Evolutionary conservation across 2,797 vertebrate genomes (phyloP).

Genomic region (Microctenopoma steveboyesi): DNA sequence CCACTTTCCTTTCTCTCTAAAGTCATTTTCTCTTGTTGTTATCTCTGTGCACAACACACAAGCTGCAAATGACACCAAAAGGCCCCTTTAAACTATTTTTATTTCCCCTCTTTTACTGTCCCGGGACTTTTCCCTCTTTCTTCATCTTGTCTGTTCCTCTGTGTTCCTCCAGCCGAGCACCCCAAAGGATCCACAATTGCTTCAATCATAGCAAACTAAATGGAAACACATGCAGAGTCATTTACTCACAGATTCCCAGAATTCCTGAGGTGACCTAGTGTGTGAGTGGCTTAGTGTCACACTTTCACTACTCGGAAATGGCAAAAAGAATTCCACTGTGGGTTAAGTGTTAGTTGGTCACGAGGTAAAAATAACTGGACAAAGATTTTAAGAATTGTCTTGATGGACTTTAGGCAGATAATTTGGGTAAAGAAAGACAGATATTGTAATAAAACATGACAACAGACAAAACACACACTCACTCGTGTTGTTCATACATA

Average conservation of each 20-base stretch:
- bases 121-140: no score
- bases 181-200: slow-evolving; percentile 31
- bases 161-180: not conserved
- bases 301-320: slow-evolving; percentile 48
- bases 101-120: no score
- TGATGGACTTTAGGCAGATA: not conserved
- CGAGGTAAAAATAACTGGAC: not conserved
- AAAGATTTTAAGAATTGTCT: slow-evolving; percentile 1
- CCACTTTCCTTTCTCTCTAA: no score
- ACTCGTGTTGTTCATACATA: no score
- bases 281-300: slow-evolving; percentile 23
- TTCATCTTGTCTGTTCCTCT: not conserved
- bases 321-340: slow-evolving; percentile 4
- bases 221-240: slow-evolving; percentile 74
- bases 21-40: no score
- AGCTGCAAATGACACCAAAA: no score
- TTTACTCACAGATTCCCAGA: slow-evolving; percentile 75
- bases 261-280: slow-evolving; percentile 77
- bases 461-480: no score
- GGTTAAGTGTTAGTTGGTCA: not conserved
- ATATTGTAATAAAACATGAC: not conserved
- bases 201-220: slow-evolving; percentile 61
- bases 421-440: not conserved
- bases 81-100: no score
- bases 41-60: no score